Base-by-base conservation (phyloP, 1,140 invertebrate species). In the Pinna nobilis region DNA sequence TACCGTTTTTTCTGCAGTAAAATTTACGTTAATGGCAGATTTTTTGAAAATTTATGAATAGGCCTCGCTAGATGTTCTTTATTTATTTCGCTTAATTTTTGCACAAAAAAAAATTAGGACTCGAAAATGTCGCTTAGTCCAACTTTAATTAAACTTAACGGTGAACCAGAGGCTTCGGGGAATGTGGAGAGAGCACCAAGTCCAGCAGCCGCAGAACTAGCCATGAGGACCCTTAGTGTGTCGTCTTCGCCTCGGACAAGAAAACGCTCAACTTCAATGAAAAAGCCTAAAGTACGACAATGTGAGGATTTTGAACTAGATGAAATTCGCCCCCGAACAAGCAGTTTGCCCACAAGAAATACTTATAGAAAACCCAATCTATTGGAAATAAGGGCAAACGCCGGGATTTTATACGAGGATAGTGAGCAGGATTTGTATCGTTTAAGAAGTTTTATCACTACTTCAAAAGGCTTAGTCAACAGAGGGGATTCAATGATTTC, bases 391-490 rank as follows among this genome's bases (percentile, higher is more conserved):
- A 69, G 74, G 18, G 78, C 82, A 1, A 67, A 44, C 4, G 55
- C 50, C 0, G 71, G 55, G 18, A 41, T 25, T 37, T 47, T 44
- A 30, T 51, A 44, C 15, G 71, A 73, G 9, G 55, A 59, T 5
- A 80, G 79, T 28, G 79, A 82, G 13, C 59, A 95, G 4, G 94
- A 96, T 87, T 91, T 96, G 47, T 97, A 96, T 89, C 91, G 95
- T 64, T 92, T 97, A 53, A 91, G 96, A 78, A 95, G 94, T 64
- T 97, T 97, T 90, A 95, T 94, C 86, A 93, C 95, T 80, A 96
- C 95, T 49, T 92, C 93, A 59, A 97, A 97, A 92, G 95, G 95
- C 74, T 93, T 97, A 70, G 94, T 97, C n/a, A 97, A 97, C 90
- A 94, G 95, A 68, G 96, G 96, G 0, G 96, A 97, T 90, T 94